A percentile compares a stretch with the other conserved stretches of the same genome.
Evolutionary conservation across 2,113 vertebrate genomes (phyloP).

Genomic region (Nerophis ophidion): DNA sequence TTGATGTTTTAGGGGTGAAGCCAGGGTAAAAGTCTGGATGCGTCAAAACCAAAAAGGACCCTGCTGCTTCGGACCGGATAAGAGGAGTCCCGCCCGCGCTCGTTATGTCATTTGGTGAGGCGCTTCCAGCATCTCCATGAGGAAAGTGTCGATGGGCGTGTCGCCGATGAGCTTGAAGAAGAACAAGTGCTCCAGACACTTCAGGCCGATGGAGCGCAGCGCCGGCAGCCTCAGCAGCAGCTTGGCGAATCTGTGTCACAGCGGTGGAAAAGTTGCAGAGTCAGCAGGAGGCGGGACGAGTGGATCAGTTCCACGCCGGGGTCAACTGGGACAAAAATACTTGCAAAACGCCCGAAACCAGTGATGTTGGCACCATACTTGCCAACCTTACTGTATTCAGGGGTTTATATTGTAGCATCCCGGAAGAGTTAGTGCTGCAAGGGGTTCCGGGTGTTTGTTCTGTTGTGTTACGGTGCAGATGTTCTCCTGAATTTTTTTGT

Average conservation of each 20-base stretch:
- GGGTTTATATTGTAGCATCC: too few species aligned
- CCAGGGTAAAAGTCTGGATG: constrained; percentile 12
- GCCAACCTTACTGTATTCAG: too few species aligned
- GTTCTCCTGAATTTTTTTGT: too few species aligned
- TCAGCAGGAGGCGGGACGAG: not conserved
- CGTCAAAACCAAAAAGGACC: constrained; percentile 3
- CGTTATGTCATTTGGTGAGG: constrained; percentile 96
- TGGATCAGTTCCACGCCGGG: too few species aligned
- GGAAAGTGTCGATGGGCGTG: constrained; percentile 98
- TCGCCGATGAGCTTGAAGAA: constrained; percentile 99
- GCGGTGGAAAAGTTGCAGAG: not conserved
- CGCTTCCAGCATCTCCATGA: constrained; percentile 99
- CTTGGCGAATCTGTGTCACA: constrained; percentile 89
- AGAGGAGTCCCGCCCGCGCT: constrained; percentile 9
- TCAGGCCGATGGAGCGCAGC: constrained; percentile 94
- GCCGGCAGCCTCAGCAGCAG: constrained; percentile 92
- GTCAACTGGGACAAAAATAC: too few species aligned
- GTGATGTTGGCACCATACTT: too few species aligned
- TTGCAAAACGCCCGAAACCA: too few species aligned
- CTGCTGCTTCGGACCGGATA: constrained; percentile 19
- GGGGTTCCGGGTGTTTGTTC: too few species aligned
- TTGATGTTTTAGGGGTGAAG: constrained; percentile 31
- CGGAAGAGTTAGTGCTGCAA: too few species aligned
- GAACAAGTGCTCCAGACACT: constrained; percentile 98
- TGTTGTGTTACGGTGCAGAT: too few species aligned